Conservation (phyloP, 2,797 vertebrate species). For the Cetoscarus ocellatus region DNA sequence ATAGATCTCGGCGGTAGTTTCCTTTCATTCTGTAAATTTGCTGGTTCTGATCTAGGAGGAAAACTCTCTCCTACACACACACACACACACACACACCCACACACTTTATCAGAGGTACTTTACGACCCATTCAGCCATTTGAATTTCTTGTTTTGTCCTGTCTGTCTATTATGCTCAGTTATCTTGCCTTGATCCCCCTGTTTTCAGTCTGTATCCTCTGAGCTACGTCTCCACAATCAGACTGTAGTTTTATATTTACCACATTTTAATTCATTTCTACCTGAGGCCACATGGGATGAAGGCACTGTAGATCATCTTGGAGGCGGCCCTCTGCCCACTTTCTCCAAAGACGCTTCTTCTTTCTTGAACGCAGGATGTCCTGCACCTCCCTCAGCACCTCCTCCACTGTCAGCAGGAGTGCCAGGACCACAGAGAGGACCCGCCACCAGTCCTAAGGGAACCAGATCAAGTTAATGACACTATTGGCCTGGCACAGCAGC, state of each 20-base stretch:
- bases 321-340: constrained; percentile 61
- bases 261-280: constrained; percentile 31
- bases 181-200: background rate
- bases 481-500: background rate
- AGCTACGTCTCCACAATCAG: too few relatives aligned
- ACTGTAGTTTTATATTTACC: background rate
- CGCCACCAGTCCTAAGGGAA: constrained; percentile 79
- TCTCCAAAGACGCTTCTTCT: constrained; percentile 60
- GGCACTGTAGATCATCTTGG: constrained; percentile 65
- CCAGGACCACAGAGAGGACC: constrained; percentile 67
- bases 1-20: constrained; percentile 70
- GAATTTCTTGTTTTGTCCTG: too few relatives aligned
- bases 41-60: constrained; percentile 67
- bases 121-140: too few relatives aligned
- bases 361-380: constrained; percentile 66
- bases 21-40: constrained; percentile 65
- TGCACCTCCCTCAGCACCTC: constrained; percentile 75
- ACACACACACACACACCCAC: background rate
- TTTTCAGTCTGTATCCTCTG: background rate
- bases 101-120: background rate
- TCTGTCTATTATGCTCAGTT: too few relatives aligned
- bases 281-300: constrained; percentile 83
- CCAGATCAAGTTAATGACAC: background rate
- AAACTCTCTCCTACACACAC: constrained; percentile 69
- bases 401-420: constrained; percentile 64